These are phyloP conservation scores for Pangasius krempfi DNA, from an alignment of 2,797 vertebrate genomes.

Conservation along the genomic window DNA sequence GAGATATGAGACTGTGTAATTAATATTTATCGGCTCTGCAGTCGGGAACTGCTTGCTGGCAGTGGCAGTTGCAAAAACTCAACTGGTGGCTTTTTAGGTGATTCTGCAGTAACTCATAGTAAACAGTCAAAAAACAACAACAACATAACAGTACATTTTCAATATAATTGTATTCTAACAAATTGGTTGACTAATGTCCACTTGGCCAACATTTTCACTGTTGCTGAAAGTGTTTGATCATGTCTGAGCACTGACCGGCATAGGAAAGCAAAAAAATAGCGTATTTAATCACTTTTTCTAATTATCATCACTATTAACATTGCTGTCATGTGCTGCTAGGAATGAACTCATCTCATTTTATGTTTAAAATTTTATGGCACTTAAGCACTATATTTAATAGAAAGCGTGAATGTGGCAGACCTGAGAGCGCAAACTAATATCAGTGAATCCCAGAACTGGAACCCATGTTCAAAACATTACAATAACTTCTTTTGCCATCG, in stretches of 20 bases:
- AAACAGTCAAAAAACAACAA: not conserved
- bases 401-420: too few relatives aligned
- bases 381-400: too few relatives aligned
- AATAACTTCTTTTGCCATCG: too few relatives aligned
- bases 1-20: not conserved
- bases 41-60: not conserved
- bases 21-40: not conserved
- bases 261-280: not conserved
- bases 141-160: not conserved
- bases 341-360: not conserved
- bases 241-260: not conserved
- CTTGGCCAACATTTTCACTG: not conserved
- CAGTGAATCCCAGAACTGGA: not conserved
- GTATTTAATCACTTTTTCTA: not conserved
- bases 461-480: not conserved
- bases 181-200: not conserved
- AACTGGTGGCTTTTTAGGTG: not conserved
- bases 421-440: too few relatives aligned
- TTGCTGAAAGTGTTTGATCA: not conserved
- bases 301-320: not conserved
- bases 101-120: not conserved
- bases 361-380: not conserved
- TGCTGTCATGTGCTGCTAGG: not conserved
- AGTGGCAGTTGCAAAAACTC: not conserved
- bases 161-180: not conserved